Percentiles rank a stretch among this genome's conserved stretches.
These are phyloP conservation scores for Xanthorhoe designata DNA, from an alignment of 2,888 invertebrate genomes.

Conservation along the genomic window DNA sequence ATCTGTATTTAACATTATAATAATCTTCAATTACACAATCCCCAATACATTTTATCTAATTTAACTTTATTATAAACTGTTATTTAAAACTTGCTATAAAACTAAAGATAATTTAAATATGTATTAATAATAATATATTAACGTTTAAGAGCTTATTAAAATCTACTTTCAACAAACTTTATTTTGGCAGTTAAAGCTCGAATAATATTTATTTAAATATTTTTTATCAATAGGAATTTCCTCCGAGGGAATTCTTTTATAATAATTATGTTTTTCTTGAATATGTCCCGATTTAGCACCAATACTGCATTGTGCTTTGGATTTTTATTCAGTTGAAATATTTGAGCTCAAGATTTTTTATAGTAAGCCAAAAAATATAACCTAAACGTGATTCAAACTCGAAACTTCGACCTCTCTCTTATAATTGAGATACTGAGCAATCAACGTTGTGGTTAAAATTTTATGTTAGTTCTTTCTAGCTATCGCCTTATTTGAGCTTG, in stretches of 20 bases:
- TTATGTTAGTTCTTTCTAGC: not conserved
- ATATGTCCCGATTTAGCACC: conserved; percentile 52
- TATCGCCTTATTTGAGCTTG: not conserved
- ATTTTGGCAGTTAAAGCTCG: conserved; percentile 47
- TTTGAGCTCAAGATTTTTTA: conserved; percentile 26
- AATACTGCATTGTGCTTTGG: conserved; percentile 37
- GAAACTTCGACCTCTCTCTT: no score
- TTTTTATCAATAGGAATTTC: conserved; percentile 16
- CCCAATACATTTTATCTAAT: conserved; percentile 38
- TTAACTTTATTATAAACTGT: conserved; percentile 45
- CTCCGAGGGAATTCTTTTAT: conserved; percentile 58
- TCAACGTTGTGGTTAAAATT: not conserved
- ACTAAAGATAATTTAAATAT: conserved; percentile 49
- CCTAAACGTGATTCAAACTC: not conserved
- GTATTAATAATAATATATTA: conserved; percentile 46
- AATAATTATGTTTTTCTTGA: conserved; percentile 43
- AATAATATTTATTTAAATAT: conserved; percentile 29
- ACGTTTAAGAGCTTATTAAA: conserved; percentile 47
- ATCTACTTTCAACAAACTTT: conserved; percentile 47
- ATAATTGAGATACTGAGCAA: no score
- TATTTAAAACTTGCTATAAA: conserved; percentile 45
- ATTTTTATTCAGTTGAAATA: conserved; percentile 7
- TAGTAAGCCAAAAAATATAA: not conserved
- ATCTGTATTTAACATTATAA: conserved; percentile 42
- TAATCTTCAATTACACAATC: conserved; percentile 29